phyloP scores from a whole-genome alignment of 2,113 vertebrate genomes.

The Gambusia holbrooki region DNA sequence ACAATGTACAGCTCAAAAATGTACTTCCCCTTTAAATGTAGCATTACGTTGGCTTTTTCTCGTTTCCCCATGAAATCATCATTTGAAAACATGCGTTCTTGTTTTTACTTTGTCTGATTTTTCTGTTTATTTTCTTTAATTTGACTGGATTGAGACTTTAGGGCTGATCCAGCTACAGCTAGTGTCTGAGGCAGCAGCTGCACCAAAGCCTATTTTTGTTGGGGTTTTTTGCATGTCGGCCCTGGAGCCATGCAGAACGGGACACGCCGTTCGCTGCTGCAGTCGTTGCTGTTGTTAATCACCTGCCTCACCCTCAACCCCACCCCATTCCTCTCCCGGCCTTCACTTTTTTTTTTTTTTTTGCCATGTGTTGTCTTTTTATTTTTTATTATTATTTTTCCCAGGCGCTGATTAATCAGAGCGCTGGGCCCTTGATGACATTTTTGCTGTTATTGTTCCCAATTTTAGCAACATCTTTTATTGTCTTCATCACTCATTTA shows the following conservation, averaged over 20 bases:
- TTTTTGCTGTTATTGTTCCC: slow-evolving; percentile 99
- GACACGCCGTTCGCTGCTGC: slow-evolving; percentile 81
- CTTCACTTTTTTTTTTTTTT: slow-evolving; percentile 18
- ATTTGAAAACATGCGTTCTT: background rate
- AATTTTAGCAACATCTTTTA: slow-evolving; percentile 99
- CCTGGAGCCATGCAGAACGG: slow-evolving; percentile 75
- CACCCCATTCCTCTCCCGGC: slow-evolving; percentile 1
- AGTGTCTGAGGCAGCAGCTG: slow-evolving; percentile 72
- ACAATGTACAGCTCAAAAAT: too few species aligned
- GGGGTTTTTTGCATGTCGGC: slow-evolving; percentile 33
- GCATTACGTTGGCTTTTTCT: background rate
- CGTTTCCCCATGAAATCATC: background rate
- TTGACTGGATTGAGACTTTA: slow-evolving; percentile 44
- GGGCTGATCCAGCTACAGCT: slow-evolving; percentile 65
- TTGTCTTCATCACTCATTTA: slow-evolving; percentile 99
- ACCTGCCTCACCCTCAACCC: slow-evolving; percentile 78
- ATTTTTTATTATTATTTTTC: slow-evolving; percentile 40
- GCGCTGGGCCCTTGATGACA: slow-evolving; percentile 95
- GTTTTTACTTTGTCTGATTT: background rate
- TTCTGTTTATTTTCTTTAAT: background rate
- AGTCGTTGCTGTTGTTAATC: slow-evolving; percentile 90
- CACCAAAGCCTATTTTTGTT: slow-evolving; percentile 25
- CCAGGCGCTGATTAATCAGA: slow-evolving; percentile 99
- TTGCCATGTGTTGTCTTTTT: slow-evolving; percentile 86
- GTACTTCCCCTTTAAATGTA: too few species aligned